Base-by-base conservation (phyloP, 2,888 invertebrate species). In the Syritta pipiens region DNA sequence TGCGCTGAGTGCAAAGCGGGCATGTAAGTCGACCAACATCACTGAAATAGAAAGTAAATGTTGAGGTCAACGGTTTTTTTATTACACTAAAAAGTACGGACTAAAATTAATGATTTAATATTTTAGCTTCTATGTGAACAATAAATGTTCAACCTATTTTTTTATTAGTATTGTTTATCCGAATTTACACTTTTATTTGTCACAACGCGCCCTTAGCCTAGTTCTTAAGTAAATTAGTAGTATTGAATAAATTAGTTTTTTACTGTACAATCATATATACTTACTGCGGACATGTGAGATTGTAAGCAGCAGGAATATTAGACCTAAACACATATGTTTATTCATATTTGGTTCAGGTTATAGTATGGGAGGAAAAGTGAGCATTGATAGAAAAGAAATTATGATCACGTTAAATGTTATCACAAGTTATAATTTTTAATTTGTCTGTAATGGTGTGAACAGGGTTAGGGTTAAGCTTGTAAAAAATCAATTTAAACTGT, bases 1-100 rank as follows among this genome's bases (percentile, higher is more conserved):
- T 96, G 72, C 94, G 93, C 85, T 94, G 94, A 44, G 96, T 95
- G 86, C 96, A 96, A 68, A 96, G 90, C 9, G 96, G 96, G 86
- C 96, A 96, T n/a, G 95, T 93, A 82, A 95, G 87, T 53, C 94
- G 91, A 35, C 94, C 95, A 75, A 93, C 91, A 86, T 94, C 95
- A 86, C 95, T 89, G 30, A 59, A 22, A 48, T 42, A 10, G 10
- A 37, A 28, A 68, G 14, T 9, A 55, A 17, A 12, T n/a, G n/a
- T n/a, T n/a, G n/a, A n/a, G n/a, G n/a, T n/a, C n/a, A n/a, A n/a
- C n/a, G n/a, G n/a, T 32, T 32, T 9, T 9, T 32, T 1, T 32
- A 32, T 32, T 32, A 65, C 19, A 35, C 19, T 7, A 3, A 24
- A 19, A 12, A 35, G 17, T 1, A 17, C 7, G 19, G 9, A 14